Evolutionary conservation across 1,140 invertebrate species (phyloP).

Genomic region (Drosophila repleta): DNA sequence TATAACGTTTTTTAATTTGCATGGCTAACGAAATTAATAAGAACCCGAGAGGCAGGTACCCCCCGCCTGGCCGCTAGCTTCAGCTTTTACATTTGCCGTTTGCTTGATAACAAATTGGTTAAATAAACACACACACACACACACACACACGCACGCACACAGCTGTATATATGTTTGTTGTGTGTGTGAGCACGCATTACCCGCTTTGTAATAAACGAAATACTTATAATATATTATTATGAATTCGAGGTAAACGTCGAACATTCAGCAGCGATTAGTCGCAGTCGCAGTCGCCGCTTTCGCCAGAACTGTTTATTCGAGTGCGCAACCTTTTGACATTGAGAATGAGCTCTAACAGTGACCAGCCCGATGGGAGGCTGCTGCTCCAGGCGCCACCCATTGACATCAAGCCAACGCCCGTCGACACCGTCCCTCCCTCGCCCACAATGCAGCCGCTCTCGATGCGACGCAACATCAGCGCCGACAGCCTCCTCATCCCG

Average conservation of each 20-base stretch:
- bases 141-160: neutral
- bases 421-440: constrained; percentile 35
- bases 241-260: neutral
- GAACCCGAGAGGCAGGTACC: neutral
- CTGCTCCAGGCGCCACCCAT: neutral
- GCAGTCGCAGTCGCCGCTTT: too few relatives aligned
- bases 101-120: constrained; percentile 52
- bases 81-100: constrained; percentile 6
- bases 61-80: too few relatives aligned
- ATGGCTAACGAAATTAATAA: constrained; percentile 3
- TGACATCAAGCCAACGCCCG: neutral
- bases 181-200: too few relatives aligned
- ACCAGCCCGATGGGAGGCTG: neutral
- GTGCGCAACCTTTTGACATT: neutral
- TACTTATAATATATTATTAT: constrained; percentile 1
- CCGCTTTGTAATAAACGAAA: constrained; percentile 6
- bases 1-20: constrained; percentile 18
- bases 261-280: neutral
- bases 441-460: constrained; percentile 42
- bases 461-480: constrained; percentile 69
- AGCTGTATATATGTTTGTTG: neutral
- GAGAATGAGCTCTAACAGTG: neutral
- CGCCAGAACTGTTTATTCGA: neutral
- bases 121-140: constrained; percentile 37
- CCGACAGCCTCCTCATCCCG: constrained; percentile 67